A percentile compares a stretch with the other conserved stretches of the same genome.
phyloP scores from a whole-genome alignment of 2,797 vertebrate species.

The Mareca strepera region DNA sequence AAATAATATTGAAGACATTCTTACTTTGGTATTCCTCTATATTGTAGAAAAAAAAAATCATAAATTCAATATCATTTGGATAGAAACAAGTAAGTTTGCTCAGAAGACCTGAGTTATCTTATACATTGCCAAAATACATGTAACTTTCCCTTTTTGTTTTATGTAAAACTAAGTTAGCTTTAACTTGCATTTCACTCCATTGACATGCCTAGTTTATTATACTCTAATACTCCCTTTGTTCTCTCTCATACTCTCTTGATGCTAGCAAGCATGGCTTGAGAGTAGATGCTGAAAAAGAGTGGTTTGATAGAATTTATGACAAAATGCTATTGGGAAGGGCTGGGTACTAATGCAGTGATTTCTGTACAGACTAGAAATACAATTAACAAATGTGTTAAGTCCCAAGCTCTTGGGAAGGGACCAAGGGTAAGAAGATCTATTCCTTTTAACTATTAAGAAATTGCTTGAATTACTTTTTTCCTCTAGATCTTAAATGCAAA shows the following conservation, averaged over 20 bases:
- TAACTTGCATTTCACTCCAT: not conserved
- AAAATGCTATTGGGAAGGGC: not conserved
- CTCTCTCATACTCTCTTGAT: not conserved
- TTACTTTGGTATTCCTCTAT: not conserved
- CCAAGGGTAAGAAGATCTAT: not conserved
- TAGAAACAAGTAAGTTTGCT: not conserved
- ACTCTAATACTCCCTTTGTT: not conserved
- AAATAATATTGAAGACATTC: not conserved
- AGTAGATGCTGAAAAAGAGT: not conserved
- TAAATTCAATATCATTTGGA: not conserved
- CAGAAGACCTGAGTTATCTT: not conserved
- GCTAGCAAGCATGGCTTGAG: not conserved
- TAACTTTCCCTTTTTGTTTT: not conserved
- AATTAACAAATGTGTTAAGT: not conserved
- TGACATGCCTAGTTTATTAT: not conserved
- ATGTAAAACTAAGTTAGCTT: not conserved
- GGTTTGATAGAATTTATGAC: not conserved
- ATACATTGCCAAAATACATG: not conserved
- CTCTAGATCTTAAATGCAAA: not conserved
- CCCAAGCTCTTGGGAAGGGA: not conserved
- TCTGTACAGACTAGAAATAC: not conserved
- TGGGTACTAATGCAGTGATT: not conserved
- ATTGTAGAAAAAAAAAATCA: not conserved
- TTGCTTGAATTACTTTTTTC: not conserved
- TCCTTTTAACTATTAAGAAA: slow-evolving; percentile 2